Evolutionary conservation across 2,113 vertebrate genomes (phyloP).

Genomic region (Carollia perspicillata): DNA sequence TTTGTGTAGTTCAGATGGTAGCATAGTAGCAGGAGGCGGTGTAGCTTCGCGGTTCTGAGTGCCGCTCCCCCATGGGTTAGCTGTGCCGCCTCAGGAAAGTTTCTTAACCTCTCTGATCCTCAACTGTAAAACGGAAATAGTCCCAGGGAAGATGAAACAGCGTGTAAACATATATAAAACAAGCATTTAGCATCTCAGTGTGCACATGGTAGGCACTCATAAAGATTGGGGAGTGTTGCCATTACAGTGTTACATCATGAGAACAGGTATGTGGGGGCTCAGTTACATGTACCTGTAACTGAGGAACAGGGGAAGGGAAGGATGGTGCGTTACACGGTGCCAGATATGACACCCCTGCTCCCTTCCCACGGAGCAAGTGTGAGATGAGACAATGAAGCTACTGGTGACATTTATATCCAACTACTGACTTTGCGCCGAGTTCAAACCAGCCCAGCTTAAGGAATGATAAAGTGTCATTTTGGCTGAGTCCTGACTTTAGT

Average conservation of each 20-base stretch:
- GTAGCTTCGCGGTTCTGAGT: neutral
- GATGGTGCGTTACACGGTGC: neutral
- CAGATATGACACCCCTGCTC: neutral
- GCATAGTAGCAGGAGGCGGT: neutral
- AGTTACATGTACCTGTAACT: neutral
- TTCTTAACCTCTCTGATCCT: constrained; percentile 27
- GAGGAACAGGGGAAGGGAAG: neutral
- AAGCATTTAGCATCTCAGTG: neutral
- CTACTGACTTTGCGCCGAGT: neutral
- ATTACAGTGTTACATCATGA: rapidly evolving
- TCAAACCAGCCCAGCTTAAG: neutral
- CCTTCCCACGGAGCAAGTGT: neutral
- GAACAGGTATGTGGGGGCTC: neutral
- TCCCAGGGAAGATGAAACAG: neutral
- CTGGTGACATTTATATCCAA: neutral
- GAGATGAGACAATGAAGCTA: neutral
- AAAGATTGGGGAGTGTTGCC: rapidly evolving
- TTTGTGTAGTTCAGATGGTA: neutral
- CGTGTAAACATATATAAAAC: neutral
- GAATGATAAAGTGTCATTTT: neutral
- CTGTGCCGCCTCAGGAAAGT: neutral
- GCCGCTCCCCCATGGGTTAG: too few relatives aligned
- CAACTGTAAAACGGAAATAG: neutral
- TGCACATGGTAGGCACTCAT: neutral
- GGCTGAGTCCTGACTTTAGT: neutral